A percentile compares a stretch with the other conserved stretches of the same genome.
Conservation (phyloP, 2,797 vertebrate species). For the Florisuga fusca region DNA sequence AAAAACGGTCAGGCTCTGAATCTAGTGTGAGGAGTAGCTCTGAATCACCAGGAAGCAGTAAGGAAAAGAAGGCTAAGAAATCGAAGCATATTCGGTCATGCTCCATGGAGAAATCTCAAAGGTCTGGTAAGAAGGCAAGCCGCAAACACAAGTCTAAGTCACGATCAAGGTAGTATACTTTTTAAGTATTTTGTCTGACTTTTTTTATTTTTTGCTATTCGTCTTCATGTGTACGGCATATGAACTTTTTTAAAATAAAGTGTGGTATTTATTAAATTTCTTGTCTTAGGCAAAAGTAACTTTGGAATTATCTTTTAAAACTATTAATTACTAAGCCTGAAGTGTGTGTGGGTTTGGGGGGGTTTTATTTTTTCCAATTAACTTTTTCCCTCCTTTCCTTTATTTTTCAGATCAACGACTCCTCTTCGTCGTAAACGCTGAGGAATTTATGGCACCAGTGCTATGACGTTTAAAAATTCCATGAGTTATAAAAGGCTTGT, state of each 20-base stretch:
- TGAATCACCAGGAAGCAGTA: conserved; percentile 92
- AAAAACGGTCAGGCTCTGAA: conserved; percentile 91
- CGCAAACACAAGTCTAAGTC: conserved; percentile 99
- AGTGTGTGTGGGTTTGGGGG: conserved; percentile 70
- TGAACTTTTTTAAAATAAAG: conserved; percentile 70
- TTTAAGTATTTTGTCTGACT: conserved; percentile 86
- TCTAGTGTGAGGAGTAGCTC: conserved; percentile 93
- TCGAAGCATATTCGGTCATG: conserved; percentile 97
- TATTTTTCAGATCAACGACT: conserved; percentile 94
- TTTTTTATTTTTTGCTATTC: conserved; percentile 74
- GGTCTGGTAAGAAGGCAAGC: conserved; percentile 99
- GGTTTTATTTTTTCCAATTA: conserved; percentile 70
- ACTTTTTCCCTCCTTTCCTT: conserved; percentile 76
- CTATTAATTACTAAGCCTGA: conserved; percentile 75
- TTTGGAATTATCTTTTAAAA: conserved; percentile 70
- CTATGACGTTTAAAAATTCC: conserved; percentile 95
- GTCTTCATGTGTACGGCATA: conserved; percentile 80
- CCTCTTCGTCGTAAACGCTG: conserved; percentile 94
- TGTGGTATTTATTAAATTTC: conserved; percentile 75
- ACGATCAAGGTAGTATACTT: conserved; percentile 99
- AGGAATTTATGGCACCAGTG: conserved; percentile 86
- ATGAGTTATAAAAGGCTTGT: conserved; percentile 99
- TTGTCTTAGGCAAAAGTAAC: conserved; percentile 73
- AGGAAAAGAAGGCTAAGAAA: conserved; percentile 98
- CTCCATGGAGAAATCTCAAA: conserved; percentile 99